These are phyloP conservation scores for Paratrypauchen microcephalus DNA, from an alignment of 2,797 vertebrate genomes.

Conservation along the genomic window DNA sequence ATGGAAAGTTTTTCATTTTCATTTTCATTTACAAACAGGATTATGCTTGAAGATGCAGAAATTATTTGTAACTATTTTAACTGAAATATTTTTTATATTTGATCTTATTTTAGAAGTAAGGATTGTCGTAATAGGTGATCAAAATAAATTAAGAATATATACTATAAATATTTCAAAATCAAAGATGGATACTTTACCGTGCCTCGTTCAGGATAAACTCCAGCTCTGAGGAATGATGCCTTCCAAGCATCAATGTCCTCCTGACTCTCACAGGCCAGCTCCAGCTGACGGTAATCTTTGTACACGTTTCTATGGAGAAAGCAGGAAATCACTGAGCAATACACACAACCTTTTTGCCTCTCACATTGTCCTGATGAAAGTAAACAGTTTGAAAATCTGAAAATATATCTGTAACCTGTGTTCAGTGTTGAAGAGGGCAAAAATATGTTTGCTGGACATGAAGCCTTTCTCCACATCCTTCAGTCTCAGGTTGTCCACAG, in stretches of 20 bases:
- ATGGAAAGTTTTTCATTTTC: constrained; percentile 46
- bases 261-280: constrained; percentile 95
- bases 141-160: neutral
- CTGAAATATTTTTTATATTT: neutral
- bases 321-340: neutral
- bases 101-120: neutral
- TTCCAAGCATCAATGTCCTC: constrained; percentile 98
- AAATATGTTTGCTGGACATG: constrained; percentile 99
- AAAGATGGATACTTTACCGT: constrained; percentile 68
- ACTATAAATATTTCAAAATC: neutral
- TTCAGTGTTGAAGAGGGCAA: constrained; percentile 98
- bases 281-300: constrained; percentile 97
- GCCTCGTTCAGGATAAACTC: constrained; percentile 94
- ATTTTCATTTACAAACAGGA: constrained; percentile 13
- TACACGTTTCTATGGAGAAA: constrained; percentile 89
- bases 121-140: neutral
- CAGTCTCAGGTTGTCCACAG: constrained; percentile 95
- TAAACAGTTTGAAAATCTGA: neutral
- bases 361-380: neutral
- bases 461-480: constrained; percentile 96
- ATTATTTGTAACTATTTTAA: neutral
- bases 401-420: constrained; percentile 81
- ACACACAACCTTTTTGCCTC: neutral
- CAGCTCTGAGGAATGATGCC: constrained; percentile 95
- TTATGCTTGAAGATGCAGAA: neutral